phyloP scores from a whole-genome alignment of 2,113 vertebrate species.

The Hyperopisus bebe region DNA sequence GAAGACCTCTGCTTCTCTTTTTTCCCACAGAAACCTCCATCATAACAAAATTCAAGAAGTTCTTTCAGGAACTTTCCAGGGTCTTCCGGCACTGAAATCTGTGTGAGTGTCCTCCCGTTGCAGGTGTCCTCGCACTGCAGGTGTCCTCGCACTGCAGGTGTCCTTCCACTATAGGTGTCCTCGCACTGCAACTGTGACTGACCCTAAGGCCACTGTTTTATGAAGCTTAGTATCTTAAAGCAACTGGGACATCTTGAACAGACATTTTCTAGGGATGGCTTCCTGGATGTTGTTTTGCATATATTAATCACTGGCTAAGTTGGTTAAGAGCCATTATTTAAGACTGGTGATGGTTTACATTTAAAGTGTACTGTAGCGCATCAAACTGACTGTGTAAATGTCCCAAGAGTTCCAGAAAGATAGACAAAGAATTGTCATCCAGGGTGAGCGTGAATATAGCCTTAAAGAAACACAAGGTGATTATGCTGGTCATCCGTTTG shows the following conservation, averaged over 20 bases:
- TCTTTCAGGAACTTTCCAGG: conserved; percentile 70
- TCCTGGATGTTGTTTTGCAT: not conserved
- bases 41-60: conserved; percentile 81
- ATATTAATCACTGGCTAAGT: not conserved
- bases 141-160: conserved; percentile 51
- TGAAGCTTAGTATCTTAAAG: not conserved
- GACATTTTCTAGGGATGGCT: not conserved
- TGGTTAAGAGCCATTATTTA: not conserved
- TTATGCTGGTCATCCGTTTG: not conserved
- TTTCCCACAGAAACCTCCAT: conserved; percentile 69
- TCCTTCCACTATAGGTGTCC: conserved; percentile 35
- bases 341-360: not conserved
- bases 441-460: not conserved
- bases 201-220: not conserved
- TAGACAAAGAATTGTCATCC: not conserved
- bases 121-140: not conserved
- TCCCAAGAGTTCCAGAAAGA: not conserved
- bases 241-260: not conserved
- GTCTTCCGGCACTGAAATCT: conserved; percentile 70
- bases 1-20: not conserved
- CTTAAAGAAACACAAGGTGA: not conserved
- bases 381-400: not conserved
- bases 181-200: not conserved
- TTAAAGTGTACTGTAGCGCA: not conserved
- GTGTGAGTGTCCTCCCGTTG: conserved; percentile 65